Base-by-base conservation (phyloP, 1,140 invertebrate species). In the Catajapyx aquilonaris region DNA sequence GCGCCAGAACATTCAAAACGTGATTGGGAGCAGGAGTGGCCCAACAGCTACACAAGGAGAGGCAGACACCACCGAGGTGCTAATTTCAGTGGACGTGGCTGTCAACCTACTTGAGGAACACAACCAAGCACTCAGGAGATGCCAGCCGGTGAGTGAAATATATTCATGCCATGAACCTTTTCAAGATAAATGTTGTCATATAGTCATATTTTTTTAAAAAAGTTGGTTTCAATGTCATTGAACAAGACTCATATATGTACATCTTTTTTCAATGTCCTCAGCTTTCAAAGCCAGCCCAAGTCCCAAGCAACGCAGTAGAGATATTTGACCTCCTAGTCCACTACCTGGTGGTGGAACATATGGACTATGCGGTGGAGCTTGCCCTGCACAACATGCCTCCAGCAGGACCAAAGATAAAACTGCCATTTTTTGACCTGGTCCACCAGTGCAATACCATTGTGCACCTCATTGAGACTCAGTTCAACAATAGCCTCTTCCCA, bases 41-140 rank as follows among this genome's bases (percentile, higher is more conserved):
- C 84, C 91, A 28, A 91, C 91, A 51, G 85, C 93, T 43, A 81
- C 81, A 3, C 79, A 81, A 52, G 81, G 85, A 38, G 90, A 96
- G 55, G 85, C 93, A 55, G 94, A 90, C 55, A 86, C 87, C 2
- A 90, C 90, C 0, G 91, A 98, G 60, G 96, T 88, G 0, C 96
- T 98, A 55, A 63, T 98, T 2, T 94, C 88, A 0, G 90, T 96
- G 56, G 85, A 94, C 54, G 66, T 97, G n/a, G 88, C 87, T 1
- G 85, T 93, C 37, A 81, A 76, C 46, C 68, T 97, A 46, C 59
- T 98, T 10, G 84, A 90, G 54, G 84, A 94, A 53, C 78, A 81
- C 1, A 90, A 91, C 56, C 68, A 78, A 21, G 87, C 88, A 0
- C 85, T 96, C 46, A 71, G 79, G 43, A 62, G 93, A 42, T 95